Base-by-base conservation (phyloP, 2,797 vertebrate genomes). In the Gallinago nigripennis region DNA sequence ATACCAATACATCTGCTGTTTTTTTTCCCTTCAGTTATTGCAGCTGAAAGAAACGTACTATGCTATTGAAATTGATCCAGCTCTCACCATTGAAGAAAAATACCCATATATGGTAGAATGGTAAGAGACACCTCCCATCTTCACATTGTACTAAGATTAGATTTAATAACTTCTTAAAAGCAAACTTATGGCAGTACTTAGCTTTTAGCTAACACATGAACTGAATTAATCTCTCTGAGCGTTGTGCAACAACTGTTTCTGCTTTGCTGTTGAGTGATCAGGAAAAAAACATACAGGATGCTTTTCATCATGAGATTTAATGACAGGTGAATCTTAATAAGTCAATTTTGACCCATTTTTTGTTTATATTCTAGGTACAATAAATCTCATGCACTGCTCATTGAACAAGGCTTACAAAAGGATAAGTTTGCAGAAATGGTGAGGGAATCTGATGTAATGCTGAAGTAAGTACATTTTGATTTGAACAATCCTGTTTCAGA, bases 91-190 rank as follows among this genome's bases (percentile, higher is more conserved):
- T 94, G 99, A 99, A 94, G 99, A 99, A 97, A 99, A 99, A 92
- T 99, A 98, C 71, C 99, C 99, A 0, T 99, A 99, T 58, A 99
- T 99, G 98, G 99, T 99, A 82, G 99, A 99, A 97, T 99, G 99
- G 99, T 99, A 94, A 98, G 99, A 96, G 33, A 70, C 11, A 23
- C 27, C 24, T 85, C 28, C 50, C 31, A 14, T 46, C 30, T 79
- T 92, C 58, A 45, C 35, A 61, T 12, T 65, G 35, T 41, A 31
- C 19, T 71, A 54, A 77, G 31, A 78, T 76, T 50, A 46, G 25
- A 69, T 70, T 61, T 56, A 72, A 3, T 43, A 66, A 30, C 7
- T 16, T 81, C 71, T 46, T 53, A 30, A 61, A 89, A 71, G 35
- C 24, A 90, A 79, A n/a, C 48, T 57, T 68, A 46, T 57, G 30